Percentiles rank a stretch among this genome's conserved stretches.
Conservation (phyloP, 2,888 invertebrate species). For the Apocheima hispidaria region DNA sequence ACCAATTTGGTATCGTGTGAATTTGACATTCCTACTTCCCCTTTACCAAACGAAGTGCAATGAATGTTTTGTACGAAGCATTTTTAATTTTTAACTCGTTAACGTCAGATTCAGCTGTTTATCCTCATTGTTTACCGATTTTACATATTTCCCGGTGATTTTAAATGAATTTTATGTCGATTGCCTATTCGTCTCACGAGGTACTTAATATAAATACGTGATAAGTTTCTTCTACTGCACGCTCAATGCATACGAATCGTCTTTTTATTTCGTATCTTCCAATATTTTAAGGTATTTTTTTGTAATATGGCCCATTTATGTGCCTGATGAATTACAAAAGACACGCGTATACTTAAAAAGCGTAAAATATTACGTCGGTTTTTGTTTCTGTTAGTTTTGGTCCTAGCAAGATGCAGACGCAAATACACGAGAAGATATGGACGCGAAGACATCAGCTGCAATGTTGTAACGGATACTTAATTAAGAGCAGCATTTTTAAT, state of each 20-base stretch:
- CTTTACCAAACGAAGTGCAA: conserved; percentile 1
- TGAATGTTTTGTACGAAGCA: conserved; percentile 6
- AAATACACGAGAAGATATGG: conserved; percentile 9
- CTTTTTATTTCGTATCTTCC: conserved; percentile 55
- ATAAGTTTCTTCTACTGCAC: conserved; percentile 48
- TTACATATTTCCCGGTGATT: conserved; percentile 37
- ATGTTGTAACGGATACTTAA: conserved; percentile 40
- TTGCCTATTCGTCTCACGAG: conserved; percentile 56
- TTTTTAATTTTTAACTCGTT: conserved; percentile 24
- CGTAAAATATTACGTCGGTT: conserved; percentile 32
- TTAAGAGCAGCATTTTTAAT: too few species aligned
- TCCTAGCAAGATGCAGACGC: conserved; percentile 6
- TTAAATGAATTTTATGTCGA: conserved; percentile 42
- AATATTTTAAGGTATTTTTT: conserved; percentile 44
- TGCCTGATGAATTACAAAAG: conserved; percentile 46
- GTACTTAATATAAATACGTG: conserved; percentile 58
- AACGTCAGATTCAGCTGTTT: conserved; percentile 19
- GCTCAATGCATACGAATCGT: conserved; percentile 54
- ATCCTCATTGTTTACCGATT: conserved; percentile 32
- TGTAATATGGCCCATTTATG: conserved; percentile 51
- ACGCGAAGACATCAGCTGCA: conserved; percentile 28
- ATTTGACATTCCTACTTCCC: conserved; percentile 38
- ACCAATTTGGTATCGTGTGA: conserved; percentile 61
- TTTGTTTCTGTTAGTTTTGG: conserved; percentile 25
- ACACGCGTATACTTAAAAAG: conserved; percentile 36